Evolutionary conservation across 2,113 vertebrate species (phyloP).

Genomic region (Chaetodon auriga): DNA sequence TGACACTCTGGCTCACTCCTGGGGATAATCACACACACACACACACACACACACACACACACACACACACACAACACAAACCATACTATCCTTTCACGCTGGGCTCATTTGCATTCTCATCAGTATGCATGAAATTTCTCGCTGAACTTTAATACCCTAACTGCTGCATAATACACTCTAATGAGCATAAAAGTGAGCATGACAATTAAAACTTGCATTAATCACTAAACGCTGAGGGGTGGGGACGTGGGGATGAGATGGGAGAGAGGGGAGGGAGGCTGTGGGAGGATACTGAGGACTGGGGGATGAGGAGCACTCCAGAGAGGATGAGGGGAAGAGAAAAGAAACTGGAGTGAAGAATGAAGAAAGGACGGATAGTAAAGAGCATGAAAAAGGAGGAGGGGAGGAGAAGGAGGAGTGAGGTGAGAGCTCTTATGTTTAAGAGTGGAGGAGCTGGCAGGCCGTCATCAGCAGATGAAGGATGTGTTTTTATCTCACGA

Average conservation of each 20-base stretch:
- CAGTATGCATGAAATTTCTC: slow-evolving; percentile 91
- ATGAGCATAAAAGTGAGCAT: slow-evolving; percentile 88
- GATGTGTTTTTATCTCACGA: slow-evolving; percentile 40
- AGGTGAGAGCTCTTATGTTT: slow-evolving; percentile 37
- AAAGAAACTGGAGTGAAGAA: slow-evolving; percentile 40
- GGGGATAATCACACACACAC: slow-evolving; percentile 69
- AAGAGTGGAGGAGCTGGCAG: slow-evolving; percentile 15
- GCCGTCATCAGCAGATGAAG: slow-evolving; percentile 42
- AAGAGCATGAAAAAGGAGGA: slow-evolving; percentile 22
- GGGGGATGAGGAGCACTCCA: slow-evolving; percentile 57
- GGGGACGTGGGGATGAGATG: slow-evolving; percentile 38
- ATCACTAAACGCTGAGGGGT: slow-evolving; percentile 86
- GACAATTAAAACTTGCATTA: slow-evolving; percentile 91
- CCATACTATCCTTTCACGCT: slow-evolving; percentile 82
- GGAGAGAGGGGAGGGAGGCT: slow-evolving; percentile 30
- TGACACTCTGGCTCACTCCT: slow-evolving; percentile 69
- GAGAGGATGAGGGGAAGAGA: slow-evolving; percentile 17
- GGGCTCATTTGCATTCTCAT: slow-evolving; percentile 89
- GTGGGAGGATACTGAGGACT: slow-evolving; percentile 39
- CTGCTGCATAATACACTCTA: slow-evolving; percentile 88
- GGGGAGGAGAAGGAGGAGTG: slow-evolving; percentile 1
- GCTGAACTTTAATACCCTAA: slow-evolving; percentile 91
- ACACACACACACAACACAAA: slow-evolving; percentile 46
- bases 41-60: slow-evolving; percentile 42
- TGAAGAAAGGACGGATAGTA: slow-evolving; percentile 36